phyloP scores from a whole-genome alignment of 2,888 invertebrate genomes.

The Brachypterus glaber region DNA sequence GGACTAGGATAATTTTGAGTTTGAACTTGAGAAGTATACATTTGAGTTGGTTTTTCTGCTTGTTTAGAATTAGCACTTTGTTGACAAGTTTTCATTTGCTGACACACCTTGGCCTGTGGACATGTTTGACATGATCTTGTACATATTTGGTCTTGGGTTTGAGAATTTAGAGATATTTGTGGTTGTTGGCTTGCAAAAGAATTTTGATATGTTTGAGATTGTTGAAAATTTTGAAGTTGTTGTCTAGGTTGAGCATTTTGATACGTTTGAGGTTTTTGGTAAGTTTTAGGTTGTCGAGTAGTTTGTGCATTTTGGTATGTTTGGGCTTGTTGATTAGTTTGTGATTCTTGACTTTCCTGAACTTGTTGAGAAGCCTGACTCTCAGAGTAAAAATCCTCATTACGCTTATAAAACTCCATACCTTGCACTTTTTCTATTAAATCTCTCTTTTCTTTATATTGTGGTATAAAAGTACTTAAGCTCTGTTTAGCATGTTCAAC shows the following conservation, averaged over 20 bases:
- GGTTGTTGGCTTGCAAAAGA: not conserved
- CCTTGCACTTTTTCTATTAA: conserved; percentile 25
- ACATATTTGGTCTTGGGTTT: too few relatives aligned
- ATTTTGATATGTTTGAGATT: too few relatives aligned
- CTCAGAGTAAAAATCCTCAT: too few relatives aligned
- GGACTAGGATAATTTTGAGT: conserved; percentile 16
- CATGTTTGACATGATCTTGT: too few relatives aligned
- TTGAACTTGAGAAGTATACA: conserved; percentile 21
- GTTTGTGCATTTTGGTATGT: not conserved
- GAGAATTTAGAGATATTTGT: too few relatives aligned
- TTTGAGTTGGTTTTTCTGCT: conserved; percentile 11
- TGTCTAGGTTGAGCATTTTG: not conserved
- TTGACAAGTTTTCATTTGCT: too few relatives aligned
- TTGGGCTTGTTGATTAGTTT: not conserved
- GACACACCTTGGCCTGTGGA: too few relatives aligned
- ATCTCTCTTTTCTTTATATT: conserved; percentile 29
- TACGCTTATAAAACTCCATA: conserved; percentile 11
- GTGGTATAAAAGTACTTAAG: conserved; percentile 31
- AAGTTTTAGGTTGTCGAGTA: not conserved
- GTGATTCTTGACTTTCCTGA: too few relatives aligned
- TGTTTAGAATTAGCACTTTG: too few relatives aligned
- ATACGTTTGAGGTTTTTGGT: not conserved
- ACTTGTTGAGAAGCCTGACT: too few relatives aligned
- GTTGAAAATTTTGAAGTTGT: too few relatives aligned
- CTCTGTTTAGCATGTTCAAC: conserved; percentile 31